Evolutionary conservation across 2,797 vertebrate species (phyloP).

Genomic region (Remorina albescens): DNA sequence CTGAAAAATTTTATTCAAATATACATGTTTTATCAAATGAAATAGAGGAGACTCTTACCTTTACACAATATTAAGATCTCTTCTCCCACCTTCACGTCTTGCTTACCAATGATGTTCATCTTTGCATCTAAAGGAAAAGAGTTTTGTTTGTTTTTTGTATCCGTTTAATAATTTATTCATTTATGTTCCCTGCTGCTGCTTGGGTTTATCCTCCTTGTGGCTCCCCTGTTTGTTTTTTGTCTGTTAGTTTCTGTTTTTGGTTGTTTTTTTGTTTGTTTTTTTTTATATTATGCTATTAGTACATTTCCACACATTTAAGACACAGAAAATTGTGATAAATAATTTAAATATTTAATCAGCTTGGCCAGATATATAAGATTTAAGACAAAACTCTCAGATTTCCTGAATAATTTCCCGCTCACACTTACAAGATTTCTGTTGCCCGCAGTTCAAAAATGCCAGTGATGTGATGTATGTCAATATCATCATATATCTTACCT

Average conservation of each 20-base stretch:
- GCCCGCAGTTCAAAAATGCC: neutral
- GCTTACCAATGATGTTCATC: conserved; percentile 64
- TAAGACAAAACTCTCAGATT: neutral
- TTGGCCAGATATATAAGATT: neutral
- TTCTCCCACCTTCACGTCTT: conserved; percentile 69
- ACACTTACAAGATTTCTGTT: neutral
- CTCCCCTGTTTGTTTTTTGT: no score
- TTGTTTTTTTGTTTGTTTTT: neutral
- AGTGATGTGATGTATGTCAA: neutral
- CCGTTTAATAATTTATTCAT: conserved; percentile 4
- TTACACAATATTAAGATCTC: conserved; percentile 78
- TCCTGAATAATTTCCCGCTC: conserved; percentile 25
- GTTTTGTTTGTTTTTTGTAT: neutral
- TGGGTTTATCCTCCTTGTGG: neutral
- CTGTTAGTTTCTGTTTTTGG: neutral
- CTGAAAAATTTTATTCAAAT: neutral
- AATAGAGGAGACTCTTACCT: conserved; percentile 67
- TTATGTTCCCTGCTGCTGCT: no score
- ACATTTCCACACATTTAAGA: neutral
- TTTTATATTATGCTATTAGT: neutral
- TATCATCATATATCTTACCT: conserved; percentile 68
- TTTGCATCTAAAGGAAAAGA: conserved; percentile 66
- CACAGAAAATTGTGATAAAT: no score
- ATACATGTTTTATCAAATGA: neutral
- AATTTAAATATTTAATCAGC: no score